These are phyloP conservation scores for Acridotheres tristis DNA, from an alignment of 2,797 vertebrate species.

Conservation along the genomic window DNA sequence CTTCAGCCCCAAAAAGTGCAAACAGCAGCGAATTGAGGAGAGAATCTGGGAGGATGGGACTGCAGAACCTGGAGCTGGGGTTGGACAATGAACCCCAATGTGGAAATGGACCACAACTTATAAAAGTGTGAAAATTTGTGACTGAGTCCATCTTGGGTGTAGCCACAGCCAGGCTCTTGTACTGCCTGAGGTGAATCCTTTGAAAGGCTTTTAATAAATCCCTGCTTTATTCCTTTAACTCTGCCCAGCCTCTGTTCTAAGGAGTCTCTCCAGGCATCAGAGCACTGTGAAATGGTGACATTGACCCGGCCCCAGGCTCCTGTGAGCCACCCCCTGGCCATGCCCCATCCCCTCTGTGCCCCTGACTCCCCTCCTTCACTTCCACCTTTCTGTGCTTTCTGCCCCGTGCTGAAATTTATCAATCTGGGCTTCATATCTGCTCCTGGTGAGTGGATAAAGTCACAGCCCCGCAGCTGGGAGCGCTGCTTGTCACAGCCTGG, in stretches of 20 bases:
- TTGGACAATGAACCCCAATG: neutral
- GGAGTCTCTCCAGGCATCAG: neutral
- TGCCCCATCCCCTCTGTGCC: no score
- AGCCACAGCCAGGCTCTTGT: neutral
- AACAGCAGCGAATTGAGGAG: no score
- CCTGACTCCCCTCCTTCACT: neutral
- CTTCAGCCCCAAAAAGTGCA: no score
- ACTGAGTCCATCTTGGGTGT: neutral
- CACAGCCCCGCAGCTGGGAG: neutral
- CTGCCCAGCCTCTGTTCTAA: neutral
- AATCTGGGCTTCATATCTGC: neutral
- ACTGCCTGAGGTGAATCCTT: neutral
- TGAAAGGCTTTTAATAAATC: neutral
- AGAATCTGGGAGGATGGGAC: no score
- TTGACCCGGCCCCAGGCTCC: neutral
- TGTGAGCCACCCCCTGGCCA: neutral
- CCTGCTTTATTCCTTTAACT: neutral
- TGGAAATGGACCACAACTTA: neutral
- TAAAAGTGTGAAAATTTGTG: neutral
- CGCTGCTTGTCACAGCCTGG: neutral
- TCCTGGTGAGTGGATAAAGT: neutral
- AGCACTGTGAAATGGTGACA: neutral
- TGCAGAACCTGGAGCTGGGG: neutral
- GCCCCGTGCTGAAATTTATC: fast-evolving
- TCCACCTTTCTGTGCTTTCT: neutral